Base-by-base conservation (phyloP, 2,797 vertebrate species). In the Calcarius lapponicus region DNA sequence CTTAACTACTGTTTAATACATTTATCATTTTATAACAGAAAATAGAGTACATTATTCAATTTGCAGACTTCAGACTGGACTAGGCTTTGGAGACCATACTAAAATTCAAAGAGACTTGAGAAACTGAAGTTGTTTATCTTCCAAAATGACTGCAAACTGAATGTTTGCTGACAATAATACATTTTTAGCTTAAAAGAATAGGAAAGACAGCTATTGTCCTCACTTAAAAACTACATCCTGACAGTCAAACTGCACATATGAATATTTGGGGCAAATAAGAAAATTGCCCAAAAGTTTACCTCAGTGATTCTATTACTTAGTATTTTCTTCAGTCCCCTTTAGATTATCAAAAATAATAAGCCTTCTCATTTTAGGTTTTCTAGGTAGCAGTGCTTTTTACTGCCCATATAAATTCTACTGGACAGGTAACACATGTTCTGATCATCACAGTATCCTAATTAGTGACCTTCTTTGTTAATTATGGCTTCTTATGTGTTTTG, bases 21-120 rank as follows among this genome's bases (percentile, higher is more conserved):
- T 92, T 80, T 78, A 73, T 80, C 28, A 86, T 72, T 95, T 81
- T 57, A 42, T 53, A 86, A 69, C 53, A 79, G 57, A 78, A 92
- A 95, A 80, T 10, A 67, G 29, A 78, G 32, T 57, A 36, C 38
- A 53, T 11, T 16, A 31, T 73, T 85, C 40, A 80, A 78, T 80
- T 88, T 74, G 17, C 45, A 90, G 65, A 65, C 22, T 86, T 90
- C 70, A 75, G 42, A 61, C n/a, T 70, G 51, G 56, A 72, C 54
- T 60, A 74, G 42, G 45, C 60, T 80, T 92, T 71, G 16, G 25
- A 88, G 31, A 91, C 17, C 36, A 48, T 21, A 65, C 45, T 74
- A 83, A 90, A 90, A 92, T 90, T 88, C 29, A 93, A 85, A 88
- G 34, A 31, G 53, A 73, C 28, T 72, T 43, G 19, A 75, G 67